A percentile compares a stretch with the other conserved stretches of the same genome.
phyloP scores from a whole-genome alignment of 2,113 vertebrate species.

The Eublepharis macularius region DNA sequence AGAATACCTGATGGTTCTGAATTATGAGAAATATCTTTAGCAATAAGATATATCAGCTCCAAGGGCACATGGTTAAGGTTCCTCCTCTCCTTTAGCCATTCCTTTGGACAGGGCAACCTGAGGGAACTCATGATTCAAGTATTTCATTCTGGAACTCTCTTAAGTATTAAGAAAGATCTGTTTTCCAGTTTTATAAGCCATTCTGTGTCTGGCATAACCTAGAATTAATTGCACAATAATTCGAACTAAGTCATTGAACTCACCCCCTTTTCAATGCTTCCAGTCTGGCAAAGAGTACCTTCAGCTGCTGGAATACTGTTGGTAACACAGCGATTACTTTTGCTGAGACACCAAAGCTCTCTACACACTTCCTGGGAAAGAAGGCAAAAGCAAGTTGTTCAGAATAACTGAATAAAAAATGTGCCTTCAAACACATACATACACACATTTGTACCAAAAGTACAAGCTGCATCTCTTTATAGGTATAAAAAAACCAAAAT shows the following conservation, averaged over 20 bases:
- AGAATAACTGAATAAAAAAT: slow-evolving; percentile 75
- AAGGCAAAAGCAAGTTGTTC: slow-evolving; percentile 97
- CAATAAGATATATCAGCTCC: background rate
- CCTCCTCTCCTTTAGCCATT: background rate
- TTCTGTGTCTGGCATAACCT: background rate
- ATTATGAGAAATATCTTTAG: background rate
- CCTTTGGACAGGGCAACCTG: background rate
- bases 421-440: slow-evolving; percentile 15
- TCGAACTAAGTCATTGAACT: slow-evolving; percentile 65
- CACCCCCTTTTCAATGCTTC: slow-evolving; percentile 97
- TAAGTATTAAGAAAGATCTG: background rate
- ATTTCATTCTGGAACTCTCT: background rate
- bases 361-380: slow-evolving; percentile 99
- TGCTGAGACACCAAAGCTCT: slow-evolving; percentile 99
- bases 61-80: background rate
- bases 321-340: slow-evolving; percentile 99
- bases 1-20: background rate
- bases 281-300: slow-evolving; percentile 95
- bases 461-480: background rate
- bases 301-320: slow-evolving; percentile 98
- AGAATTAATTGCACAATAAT: slow-evolving; percentile 12
- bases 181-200: slow-evolving; percentile 4
- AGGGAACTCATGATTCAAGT: background rate
- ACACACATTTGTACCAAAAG: slow-evolving; percentile 16
- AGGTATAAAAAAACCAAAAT: background rate